Percentiles rank a stretch among this genome's conserved stretches.
phyloP scores from a whole-genome alignment of 2,888 invertebrate species.

The Lomographa bimaculata region DNA sequence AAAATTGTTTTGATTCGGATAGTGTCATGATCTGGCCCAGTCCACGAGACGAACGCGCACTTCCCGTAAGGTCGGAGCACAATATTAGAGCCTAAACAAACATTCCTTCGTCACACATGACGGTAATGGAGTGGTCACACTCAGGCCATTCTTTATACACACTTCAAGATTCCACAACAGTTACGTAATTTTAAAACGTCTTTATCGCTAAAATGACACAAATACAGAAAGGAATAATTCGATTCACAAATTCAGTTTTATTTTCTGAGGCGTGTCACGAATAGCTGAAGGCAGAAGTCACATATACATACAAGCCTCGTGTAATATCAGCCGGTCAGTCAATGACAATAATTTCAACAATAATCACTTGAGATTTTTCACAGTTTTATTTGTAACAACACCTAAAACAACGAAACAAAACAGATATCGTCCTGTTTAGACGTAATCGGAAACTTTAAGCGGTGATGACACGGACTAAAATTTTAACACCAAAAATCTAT shows the following conservation, averaged over 20 bases:
- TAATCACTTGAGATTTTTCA: slow-evolving; percentile 67
- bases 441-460: slow-evolving; percentile 71
- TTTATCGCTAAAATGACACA: slow-evolving; percentile 80
- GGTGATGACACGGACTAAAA: slow-evolving; percentile 82
- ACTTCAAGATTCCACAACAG: slow-evolving; percentile 82
- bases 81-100: slow-evolving; percentile 82
- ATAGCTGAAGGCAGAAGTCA: slow-evolving; percentile 83
- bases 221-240: slow-evolving; percentile 76
- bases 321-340: slow-evolving; percentile 84
- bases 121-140: slow-evolving; percentile 82
- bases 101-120: slow-evolving; percentile 84
- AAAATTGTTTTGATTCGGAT: slow-evolving; percentile 77
- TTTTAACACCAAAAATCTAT: slow-evolving; percentile 84
- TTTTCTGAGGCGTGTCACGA: slow-evolving; percentile 84
- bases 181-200: slow-evolving; percentile 82
- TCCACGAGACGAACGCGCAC: slow-evolving; percentile 76
- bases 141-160: slow-evolving; percentile 82
- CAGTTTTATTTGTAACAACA: slow-evolving; percentile 65
- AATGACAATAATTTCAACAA: slow-evolving; percentile 82
- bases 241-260: slow-evolving; percentile 81
- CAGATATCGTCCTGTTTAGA: slow-evolving; percentile 63
- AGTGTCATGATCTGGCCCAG: slow-evolving; percentile 81
- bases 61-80: slow-evolving; percentile 76
- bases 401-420: slow-evolving; percentile 70
- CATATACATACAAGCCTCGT: slow-evolving; percentile 84